Evolutionary conservation across 2,797 vertebrate genomes (phyloP).

Genomic region (Thunnus albacares): DNA sequence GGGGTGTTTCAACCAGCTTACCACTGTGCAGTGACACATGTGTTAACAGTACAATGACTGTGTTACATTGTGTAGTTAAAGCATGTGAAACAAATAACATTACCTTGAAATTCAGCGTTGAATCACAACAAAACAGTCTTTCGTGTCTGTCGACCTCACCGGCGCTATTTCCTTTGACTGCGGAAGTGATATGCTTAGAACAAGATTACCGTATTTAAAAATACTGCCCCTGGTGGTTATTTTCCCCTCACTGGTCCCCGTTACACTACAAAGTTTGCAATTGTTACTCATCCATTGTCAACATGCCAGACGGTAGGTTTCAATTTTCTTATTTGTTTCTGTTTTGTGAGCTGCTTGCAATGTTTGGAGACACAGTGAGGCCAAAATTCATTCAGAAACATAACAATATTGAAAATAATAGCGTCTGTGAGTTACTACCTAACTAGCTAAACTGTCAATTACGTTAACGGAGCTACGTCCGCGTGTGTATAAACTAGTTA

Average conservation of each 20-base stretch:
- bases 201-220: accelerated
- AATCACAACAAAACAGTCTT: not conserved
- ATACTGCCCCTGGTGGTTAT: slow-evolving; percentile 14
- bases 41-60: not conserved
- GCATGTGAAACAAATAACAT: no score
- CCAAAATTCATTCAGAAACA: not conserved
- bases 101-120: slow-evolving; percentile 1
- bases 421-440: not conserved
- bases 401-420: not conserved
- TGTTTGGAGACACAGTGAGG: not conserved
- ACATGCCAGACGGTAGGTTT: slow-evolving; percentile 7
- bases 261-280: not conserved
- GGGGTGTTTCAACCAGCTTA: not conserved
- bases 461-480: not conserved
- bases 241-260: accelerated
- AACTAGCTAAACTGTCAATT: not conserved
- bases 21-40: accelerated
- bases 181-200: not conserved
- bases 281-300: not conserved
- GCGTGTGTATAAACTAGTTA: not conserved
- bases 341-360: not conserved
- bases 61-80: not conserved
- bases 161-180: not conserved
- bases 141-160: slow-evolving; percentile 8
- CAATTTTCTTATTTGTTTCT: not conserved